Evolutionary conservation across 2,888 invertebrate genomes (phyloP), one percentile per base, ranked within the genome.

Genomic region (Spilosoma lubricipeda): DNA sequence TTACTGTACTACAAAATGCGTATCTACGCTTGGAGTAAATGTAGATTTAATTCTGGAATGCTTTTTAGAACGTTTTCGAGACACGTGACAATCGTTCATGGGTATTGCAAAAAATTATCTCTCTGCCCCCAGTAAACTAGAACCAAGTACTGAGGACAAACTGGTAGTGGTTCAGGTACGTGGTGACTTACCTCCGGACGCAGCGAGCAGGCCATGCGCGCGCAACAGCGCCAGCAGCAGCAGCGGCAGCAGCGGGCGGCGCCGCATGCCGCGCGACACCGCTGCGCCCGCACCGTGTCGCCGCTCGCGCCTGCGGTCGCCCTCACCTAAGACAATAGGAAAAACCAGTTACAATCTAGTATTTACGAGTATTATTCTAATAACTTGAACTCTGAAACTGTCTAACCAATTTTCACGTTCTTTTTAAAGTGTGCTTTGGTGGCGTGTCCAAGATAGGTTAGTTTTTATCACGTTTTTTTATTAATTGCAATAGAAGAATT

Each of bases 131-230:
- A 23, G 0, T 56, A 2, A 52, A 56, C 3, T 9, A n/a, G 9
- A n/a, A 56, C 3, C n/a, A 52, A 52, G 52, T 8, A 52, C 52
- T n/a, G 23, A 11, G 11, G 52, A 23, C 23, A 42, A 1, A 9
- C 13, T 1, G 13, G 1, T 45, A 45, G 2, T 45, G 0, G 18
- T 45, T 45, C 15, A 18, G 11, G 18, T 9, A 0, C 11, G 63
- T 30, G 1, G 11, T 5, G 0, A 83, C 89, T 77, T 82, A 95
- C 95, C 95, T 95, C 92, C 93, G 88, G 95, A 94, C 84, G 94
- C 95, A 92, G 94, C 95, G 93, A 94, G 94, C 93, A 95, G 92
- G 93, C 94, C 94, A 92, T 94, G 95, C 93, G 94, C 93, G 91
- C 93, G 94, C 86, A 95, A 89, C 91, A 95, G 89, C 92, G 94